Evolutionary conservation across 2,113 vertebrate species (phyloP).

Genomic region (Centropristis striata): DNA sequence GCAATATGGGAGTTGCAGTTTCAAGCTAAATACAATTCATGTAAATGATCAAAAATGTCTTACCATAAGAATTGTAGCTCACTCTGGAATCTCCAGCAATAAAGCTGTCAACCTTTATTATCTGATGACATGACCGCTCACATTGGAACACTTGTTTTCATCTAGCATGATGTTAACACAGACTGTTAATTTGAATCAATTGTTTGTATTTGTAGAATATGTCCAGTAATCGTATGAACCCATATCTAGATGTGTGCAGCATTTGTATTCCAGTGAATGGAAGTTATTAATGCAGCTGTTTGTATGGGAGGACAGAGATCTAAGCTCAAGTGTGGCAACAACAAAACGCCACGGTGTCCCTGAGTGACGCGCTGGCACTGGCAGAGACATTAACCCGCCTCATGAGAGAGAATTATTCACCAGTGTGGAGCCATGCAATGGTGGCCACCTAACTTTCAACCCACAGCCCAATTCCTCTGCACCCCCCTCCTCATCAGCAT

Average conservation of each 20-base stretch:
- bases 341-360: conserved; percentile 53
- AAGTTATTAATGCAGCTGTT: neutral
- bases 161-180: no score
- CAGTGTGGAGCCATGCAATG: conserved; percentile 25
- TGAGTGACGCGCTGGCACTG: conserved; percentile 39
- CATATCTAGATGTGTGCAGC: neutral
- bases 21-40: no score
- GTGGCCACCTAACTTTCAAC: conserved; percentile 73
- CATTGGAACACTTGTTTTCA: no score
- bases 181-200: no score
- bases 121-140: no score
- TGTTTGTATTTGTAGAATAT: neutral
- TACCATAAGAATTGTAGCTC: no score
- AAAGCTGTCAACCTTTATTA: no score
- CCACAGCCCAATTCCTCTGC: conserved; percentile 30
- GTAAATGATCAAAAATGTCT: no score
- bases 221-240: no score
- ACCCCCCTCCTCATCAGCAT: conserved; percentile 67
- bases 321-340: conserved; percentile 38
- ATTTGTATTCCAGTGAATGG: neutral
- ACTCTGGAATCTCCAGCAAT: no score
- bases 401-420: conserved; percentile 83
- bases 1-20: no score
- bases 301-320: conserved; percentile 9
- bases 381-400: conserved; percentile 37